Conservation (phyloP, 2,113 vertebrate species). For the Gorilla gorilla region DNA sequence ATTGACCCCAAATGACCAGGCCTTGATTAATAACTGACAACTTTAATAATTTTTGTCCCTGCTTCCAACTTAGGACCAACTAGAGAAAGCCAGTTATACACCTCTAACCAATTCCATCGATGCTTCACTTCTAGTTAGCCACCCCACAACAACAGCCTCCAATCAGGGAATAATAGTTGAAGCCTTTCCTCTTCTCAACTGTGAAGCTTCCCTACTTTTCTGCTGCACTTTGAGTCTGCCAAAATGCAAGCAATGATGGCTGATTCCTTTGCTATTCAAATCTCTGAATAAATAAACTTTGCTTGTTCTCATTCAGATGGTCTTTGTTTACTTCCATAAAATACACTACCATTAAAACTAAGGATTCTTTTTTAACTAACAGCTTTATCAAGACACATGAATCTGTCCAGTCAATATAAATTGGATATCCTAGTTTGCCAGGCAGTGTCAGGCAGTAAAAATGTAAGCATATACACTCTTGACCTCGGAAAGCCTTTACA, state of each 20-base stretch:
- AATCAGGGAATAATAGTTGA: not conserved
- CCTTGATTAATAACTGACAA: not conserved
- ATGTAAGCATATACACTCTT: not conserved
- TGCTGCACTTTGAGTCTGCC: not conserved
- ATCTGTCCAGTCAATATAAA: not conserved
- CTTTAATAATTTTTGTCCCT: not conserved
- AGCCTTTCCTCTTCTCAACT: not conserved
- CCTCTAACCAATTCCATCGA: not conserved
- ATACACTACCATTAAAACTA: not conserved
- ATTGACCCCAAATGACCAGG: not conserved
- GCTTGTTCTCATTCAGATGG: not conserved
- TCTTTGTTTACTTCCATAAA: not conserved
- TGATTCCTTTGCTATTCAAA: not conserved
- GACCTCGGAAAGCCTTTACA: not conserved
- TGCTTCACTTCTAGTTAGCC: not conserved
- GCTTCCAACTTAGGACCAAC: not conserved
- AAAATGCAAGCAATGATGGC: no score
- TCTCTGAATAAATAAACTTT: not conserved
- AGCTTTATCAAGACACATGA: not conserved
- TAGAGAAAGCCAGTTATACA: not conserved
- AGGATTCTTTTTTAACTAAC: not conserved
- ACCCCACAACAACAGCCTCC: rapidly evolving
- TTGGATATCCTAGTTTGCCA: not conserved
- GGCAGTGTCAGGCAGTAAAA: no score
- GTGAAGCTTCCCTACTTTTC: no score